A percentile compares a stretch with the other conserved stretches of the same genome.
Evolutionary conservation across 2,113 vertebrate genomes (phyloP).

Genomic region (Ictalurus punctatus): DNA sequence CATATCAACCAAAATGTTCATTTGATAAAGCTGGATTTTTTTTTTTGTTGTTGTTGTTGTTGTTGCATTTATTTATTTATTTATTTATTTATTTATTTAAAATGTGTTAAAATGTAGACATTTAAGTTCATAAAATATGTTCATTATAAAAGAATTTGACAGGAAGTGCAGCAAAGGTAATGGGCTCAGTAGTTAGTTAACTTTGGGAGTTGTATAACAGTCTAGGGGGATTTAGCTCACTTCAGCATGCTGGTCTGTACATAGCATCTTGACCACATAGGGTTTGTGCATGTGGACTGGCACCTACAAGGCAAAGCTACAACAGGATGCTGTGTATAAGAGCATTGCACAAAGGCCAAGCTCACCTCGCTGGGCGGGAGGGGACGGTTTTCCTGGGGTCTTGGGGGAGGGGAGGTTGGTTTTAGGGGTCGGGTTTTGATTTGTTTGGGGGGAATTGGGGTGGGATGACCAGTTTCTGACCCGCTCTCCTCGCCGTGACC

Average conservation of each 20-base stretch:
- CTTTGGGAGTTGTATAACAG: conserved; percentile 26
- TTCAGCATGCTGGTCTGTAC: conserved; percentile 58
- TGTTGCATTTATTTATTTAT: background rate
- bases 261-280: conserved; percentile 60
- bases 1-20: conserved; percentile 18
- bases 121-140: background rate
- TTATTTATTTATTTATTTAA: background rate
- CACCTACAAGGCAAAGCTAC: conserved; percentile 52
- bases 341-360: conserved; percentile 76
- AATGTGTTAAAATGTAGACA: conserved; percentile 4
- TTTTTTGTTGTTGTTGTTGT: background rate
- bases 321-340: conserved; percentile 52
- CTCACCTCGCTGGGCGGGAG: conserved; percentile 58
- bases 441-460: conserved; percentile 22
- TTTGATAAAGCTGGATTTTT: conserved; percentile 8
- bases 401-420: conserved; percentile 39
- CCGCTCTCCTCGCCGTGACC: conserved; percentile 59
- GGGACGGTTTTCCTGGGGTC: conserved; percentile 45
- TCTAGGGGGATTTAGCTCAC: conserved; percentile 33
- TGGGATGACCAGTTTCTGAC: conserved; percentile 52
- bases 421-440: conserved; percentile 3
- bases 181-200: conserved; percentile 20
- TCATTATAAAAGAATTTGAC: background rate
- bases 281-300: conserved; percentile 69
- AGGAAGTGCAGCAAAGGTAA: background rate